phyloP scores from a whole-genome alignment of 1,140 invertebrate genomes.

The Drosophila tristis region DNA sequence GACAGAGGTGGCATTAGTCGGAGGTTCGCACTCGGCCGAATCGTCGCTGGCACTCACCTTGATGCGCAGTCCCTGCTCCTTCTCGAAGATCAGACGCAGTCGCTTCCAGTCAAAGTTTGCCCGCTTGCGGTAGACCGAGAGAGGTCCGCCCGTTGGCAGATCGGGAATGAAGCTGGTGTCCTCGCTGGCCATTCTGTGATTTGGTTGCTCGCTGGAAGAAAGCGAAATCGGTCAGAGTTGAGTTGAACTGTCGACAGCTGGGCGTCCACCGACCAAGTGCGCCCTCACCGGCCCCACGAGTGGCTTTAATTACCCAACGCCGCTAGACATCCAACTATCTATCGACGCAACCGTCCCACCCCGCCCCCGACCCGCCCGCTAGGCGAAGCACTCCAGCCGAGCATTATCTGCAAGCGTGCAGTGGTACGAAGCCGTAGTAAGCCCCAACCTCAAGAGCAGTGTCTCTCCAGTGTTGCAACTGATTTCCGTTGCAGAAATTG shows the following conservation, averaged over 20 bases:
- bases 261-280: slow-evolving; percentile 9
- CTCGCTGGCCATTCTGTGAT: slow-evolving; percentile 50
- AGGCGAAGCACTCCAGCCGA: slow-evolving; percentile 34
- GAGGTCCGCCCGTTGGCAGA: slow-evolving; percentile 87
- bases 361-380: neutral
- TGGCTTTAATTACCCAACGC: neutral
- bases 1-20: slow-evolving; percentile 3
- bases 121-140: slow-evolving; percentile 89
- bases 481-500: too few species aligned
- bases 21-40: neutral
- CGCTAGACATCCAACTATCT: neutral
- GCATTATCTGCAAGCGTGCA: slow-evolving; percentile 29
- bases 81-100: slow-evolving; percentile 90
- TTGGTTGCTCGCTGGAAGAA: slow-evolving; percentile 6
- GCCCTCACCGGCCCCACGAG: neutral
- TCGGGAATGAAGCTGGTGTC: slow-evolving; percentile 86
- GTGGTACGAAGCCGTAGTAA: slow-evolving; percentile 32
- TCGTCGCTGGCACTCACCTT: slow-evolving; percentile 86
- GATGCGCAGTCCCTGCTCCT: slow-evolving; percentile 88
- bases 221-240: neutral
- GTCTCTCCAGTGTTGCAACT: neutral
- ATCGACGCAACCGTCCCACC: neutral
- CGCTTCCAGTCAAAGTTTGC: slow-evolving; percentile 92
- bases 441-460: slow-evolving; percentile 4
- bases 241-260: slow-evolving; percentile 9